Evolutionary conservation across 2,113 vertebrate species (phyloP), one percentile per base, ranked within the genome.

Genomic region (Leptobrachium leishanense): DNA sequence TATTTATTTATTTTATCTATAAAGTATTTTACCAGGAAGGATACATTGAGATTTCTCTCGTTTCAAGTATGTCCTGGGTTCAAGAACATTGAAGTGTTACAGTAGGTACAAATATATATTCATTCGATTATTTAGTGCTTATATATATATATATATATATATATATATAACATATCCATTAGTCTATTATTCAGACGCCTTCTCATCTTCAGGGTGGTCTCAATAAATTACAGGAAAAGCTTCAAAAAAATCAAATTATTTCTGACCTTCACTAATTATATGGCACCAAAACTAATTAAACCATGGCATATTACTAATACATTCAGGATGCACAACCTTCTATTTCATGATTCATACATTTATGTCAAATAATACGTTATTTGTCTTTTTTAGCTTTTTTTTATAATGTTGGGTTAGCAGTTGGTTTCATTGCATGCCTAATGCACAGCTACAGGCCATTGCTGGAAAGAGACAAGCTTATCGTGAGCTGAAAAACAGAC

Each of bases 211-310:
- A 90, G 90, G 94, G 95, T 96, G 95, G 95, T 95, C 95, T 85
- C 2, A 74, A 76, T 83, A 87, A 89, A 91, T 81, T 88, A 87
- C 82, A 83, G 75, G 89, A 86, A 86, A 83, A 88, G 87, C 89
- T 92, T 87, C 91, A 92, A 88, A 91, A 93, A 93, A 95, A 95
- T 95, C 93, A 90, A 94, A 95, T 96, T 95, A 95, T 93, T 93
- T 90, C 91, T 94, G 94, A 95, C 94, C 94, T 85, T 84, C 68
- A 86, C 88, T 91, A 88, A 92, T 92, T 93, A 92, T 88, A 90
- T 93, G 91, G 89, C 92, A 94, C 91, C 83, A 89, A 89, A 89
- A 91, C 89, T 91, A 93, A 94, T 95, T 93, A 92, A 89, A 88
- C 39, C 43, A 39, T 88, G 88, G 82, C 84, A 87, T 86, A 91